Percentiles rank a stretch among this genome's conserved stretches.
These are phyloP conservation scores for Lutjanus erythropterus DNA, from an alignment of 2,113 vertebrate genomes.

Conservation along the genomic window DNA sequence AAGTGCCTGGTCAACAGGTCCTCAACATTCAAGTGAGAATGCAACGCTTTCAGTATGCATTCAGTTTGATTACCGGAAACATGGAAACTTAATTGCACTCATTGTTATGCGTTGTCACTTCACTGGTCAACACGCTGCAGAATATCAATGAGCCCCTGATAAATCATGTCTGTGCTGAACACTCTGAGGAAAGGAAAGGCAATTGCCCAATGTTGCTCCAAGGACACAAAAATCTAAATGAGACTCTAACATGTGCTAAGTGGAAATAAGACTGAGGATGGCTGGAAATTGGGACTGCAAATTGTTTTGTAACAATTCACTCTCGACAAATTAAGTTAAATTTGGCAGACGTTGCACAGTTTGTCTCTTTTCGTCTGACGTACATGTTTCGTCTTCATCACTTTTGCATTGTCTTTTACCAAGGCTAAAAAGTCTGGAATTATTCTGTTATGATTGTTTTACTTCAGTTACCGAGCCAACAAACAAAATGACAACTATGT, in stretches of 20 bases:
- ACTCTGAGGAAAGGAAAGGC: constrained; percentile 55
- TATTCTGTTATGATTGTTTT: background rate
- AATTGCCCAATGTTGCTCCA: constrained; percentile 64
- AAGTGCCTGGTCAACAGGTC: constrained; percentile 46
- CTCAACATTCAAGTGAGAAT: constrained; percentile 65
- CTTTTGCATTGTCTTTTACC: background rate
- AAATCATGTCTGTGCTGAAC: constrained; percentile 70
- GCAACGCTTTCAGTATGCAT: constrained; percentile 59
- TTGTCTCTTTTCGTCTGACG: constrained; percentile 4
- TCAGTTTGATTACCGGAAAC: constrained; percentile 78
- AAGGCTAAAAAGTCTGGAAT: background rate
- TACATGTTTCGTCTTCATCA: background rate
- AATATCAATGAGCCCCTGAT: constrained; percentile 79
- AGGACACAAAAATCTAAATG: constrained; percentile 64
- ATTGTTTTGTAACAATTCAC: constrained; percentile 29
- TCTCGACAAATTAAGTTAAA: constrained; percentile 24
- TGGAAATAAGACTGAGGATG: constrained; percentile 27
- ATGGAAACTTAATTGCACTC: constrained; percentile 71
- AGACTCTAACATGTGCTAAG: constrained; percentile 46
- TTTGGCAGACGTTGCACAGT: background rate
- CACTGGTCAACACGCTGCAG: constrained; percentile 69
- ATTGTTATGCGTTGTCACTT: constrained; percentile 82
- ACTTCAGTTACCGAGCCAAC: background rate
- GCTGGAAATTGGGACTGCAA: constrained; percentile 11
- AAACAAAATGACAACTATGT: background rate